phyloP scores from a whole-genome alignment of 2,797 vertebrate species.

The Enteromius afrohamiltoni region DNA sequence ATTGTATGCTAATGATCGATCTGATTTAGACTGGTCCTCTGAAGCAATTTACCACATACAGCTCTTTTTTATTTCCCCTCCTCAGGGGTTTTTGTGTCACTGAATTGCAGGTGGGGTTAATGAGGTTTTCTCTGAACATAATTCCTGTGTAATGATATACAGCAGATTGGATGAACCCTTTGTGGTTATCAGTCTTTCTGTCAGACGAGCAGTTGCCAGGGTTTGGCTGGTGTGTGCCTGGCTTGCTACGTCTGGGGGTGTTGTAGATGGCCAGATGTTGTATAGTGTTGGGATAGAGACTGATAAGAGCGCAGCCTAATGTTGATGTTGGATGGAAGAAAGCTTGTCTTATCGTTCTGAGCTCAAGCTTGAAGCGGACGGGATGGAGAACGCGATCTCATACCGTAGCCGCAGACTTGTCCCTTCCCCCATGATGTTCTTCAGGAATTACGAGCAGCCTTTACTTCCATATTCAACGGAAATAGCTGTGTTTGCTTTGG shows the following conservation, averaged over 20 bases:
- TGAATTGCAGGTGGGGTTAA: conserved; percentile 58
- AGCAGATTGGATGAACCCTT: conserved; percentile 48
- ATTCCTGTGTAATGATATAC: conserved; percentile 60
- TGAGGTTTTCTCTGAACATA: conserved; percentile 58
- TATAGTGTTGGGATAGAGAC: conserved; percentile 41
- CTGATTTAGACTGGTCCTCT: conserved; percentile 29
- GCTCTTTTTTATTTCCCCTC: conserved; percentile 20
- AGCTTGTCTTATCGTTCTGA: neutral
- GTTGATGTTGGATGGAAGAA: conserved; percentile 8
- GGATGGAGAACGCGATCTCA: neutral
- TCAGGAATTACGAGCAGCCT: conserved; percentile 42
- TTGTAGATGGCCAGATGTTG: conserved; percentile 56
- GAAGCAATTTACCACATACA: conserved; percentile 50
- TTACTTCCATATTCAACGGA: conserved; percentile 46
- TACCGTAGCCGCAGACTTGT: neutral
- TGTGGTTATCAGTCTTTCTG: conserved; percentile 46
- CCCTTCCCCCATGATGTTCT: conserved; percentile 35
- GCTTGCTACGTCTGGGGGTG: conserved; percentile 27
- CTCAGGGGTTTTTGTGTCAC: conserved; percentile 44
- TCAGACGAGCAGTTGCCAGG: conserved; percentile 7
- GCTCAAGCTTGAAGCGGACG: neutral
- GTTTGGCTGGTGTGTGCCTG: conserved; percentile 28
- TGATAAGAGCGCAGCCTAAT: conserved; percentile 25
- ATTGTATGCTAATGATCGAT: conserved; percentile 29
- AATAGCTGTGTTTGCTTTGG: conserved; percentile 56